Conservation (phyloP, 1,140 invertebrate species). For the Antheraea pernyi region DNA sequence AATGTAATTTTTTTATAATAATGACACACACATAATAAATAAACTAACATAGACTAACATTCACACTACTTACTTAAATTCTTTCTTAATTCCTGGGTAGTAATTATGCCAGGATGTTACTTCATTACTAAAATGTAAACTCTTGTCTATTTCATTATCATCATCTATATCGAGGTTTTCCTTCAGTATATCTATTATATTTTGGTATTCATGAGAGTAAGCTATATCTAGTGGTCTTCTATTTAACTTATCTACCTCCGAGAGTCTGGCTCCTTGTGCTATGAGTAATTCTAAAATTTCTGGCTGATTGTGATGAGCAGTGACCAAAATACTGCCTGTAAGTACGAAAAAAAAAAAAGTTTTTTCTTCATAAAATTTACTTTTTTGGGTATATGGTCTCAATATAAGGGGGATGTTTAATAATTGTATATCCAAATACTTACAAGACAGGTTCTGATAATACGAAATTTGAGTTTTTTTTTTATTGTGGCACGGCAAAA, state of each 20-base stretch:
- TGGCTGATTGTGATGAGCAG: constrained; percentile 70
- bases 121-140: constrained; percentile 22
- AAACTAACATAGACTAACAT: not conserved
- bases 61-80: constrained; percentile 27
- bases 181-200: constrained; percentile 58
- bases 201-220: constrained; percentile 61
- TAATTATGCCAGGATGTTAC: constrained; percentile 55
- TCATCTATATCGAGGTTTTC: constrained; percentile 40
- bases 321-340: constrained; percentile 79
- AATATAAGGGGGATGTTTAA: too few species aligned
- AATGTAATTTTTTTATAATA: too few species aligned
- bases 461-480: too few species aligned
- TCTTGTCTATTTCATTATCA: constrained; percentile 26
- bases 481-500: too few species aligned
- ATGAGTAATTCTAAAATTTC: constrained; percentile 76
- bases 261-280: constrained; percentile 63
- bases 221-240: constrained; percentile 73
- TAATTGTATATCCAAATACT: too few species aligned
- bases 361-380: too few species aligned
- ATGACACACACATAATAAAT: too few species aligned
- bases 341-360: constrained; percentile 14
- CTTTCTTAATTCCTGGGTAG: constrained; percentile 55
- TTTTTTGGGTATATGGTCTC: too few species aligned
- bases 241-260: constrained; percentile 62
- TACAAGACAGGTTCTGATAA: too few species aligned